Base-by-base conservation (phyloP, 1,140 invertebrate species). In the Drosophila malerkotliana region DNA sequence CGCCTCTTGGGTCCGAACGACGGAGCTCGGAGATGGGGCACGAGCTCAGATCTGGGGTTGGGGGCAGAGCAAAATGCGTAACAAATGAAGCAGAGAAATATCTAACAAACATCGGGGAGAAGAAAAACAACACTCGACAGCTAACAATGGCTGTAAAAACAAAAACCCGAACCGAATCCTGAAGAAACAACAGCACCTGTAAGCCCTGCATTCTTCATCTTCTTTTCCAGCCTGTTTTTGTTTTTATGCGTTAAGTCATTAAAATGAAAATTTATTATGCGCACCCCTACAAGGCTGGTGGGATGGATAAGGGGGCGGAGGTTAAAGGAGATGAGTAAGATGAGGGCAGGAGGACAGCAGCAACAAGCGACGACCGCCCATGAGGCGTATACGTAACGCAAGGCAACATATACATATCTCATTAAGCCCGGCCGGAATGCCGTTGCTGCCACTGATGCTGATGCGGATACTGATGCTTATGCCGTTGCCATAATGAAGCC, bases 211-310 rank as follows among this genome's bases (percentile, higher is more conserved):
- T 56, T 67, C 72, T 73, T 67, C 64, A 26, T 63, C 47, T 47
- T 68, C 32, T 60, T 59, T 45, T 37, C 67, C 39, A 24, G 68
- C 12, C 30, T 61, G 62, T 74, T 84, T 41, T 87, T 87, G 78
- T 75, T 82, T 87, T 87, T 88, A 87, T 87, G 82, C 82, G 82
- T 82, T 82, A 87, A 87, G 82, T 87, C 82, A 87, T 87, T 87
- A 87, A 87, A 87, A 87, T 87, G 82, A 87, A 83, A 87, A 87
- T 87, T 87, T 87, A 87, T 87, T 87, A 87, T 87, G 79, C 83
- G 75, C 71, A 64, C 79, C 56, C 69, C 57, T 51, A 39, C 30
- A 54, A 51, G 54, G 8, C 37, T 8, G 8, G 8, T 34, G 32
- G 21, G 21, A 21, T 3, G 34, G n/a, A 14, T 0, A 21, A 26